Evolutionary conservation across 1,140 invertebrate genomes (phyloP).

Genomic region (Reticulitermes speratus): DNA sequence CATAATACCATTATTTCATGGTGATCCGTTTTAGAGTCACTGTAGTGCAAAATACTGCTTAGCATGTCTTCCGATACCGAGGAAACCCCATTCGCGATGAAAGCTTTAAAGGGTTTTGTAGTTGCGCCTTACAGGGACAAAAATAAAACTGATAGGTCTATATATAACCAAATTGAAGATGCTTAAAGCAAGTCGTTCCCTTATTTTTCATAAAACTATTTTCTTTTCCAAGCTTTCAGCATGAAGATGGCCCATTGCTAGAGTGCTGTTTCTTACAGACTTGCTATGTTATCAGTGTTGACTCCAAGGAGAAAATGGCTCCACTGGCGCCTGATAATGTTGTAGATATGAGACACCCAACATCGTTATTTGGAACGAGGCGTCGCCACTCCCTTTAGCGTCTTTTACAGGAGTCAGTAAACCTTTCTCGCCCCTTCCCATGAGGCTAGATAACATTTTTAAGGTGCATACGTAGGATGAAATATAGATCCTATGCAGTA

Average conservation of each 20-base stretch:
- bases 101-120: no score
- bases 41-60: no score
- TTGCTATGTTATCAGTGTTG: neutral
- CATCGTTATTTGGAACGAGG: neutral
- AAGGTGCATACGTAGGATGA: neutral
- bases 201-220: neutral
- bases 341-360: neutral
- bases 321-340: neutral
- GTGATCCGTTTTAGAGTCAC: no score
- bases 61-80: no score
- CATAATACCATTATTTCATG: no score
- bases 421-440: neutral
- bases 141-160: no score
- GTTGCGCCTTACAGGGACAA: no score
- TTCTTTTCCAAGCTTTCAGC: neutral
- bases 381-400: neutral
- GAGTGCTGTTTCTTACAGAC: neutral
- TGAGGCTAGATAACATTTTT: slow-evolving; percentile 2
- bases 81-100: no score
- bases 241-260: neutral
- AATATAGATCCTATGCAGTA: neutral
- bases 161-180: no score
- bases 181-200: no score
- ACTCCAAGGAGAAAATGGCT: neutral
- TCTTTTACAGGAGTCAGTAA: neutral